These are phyloP conservation scores for Cataglyphis cursor DNA, from an alignment of 2,888 invertebrate species.

Conservation along the genomic window DNA sequence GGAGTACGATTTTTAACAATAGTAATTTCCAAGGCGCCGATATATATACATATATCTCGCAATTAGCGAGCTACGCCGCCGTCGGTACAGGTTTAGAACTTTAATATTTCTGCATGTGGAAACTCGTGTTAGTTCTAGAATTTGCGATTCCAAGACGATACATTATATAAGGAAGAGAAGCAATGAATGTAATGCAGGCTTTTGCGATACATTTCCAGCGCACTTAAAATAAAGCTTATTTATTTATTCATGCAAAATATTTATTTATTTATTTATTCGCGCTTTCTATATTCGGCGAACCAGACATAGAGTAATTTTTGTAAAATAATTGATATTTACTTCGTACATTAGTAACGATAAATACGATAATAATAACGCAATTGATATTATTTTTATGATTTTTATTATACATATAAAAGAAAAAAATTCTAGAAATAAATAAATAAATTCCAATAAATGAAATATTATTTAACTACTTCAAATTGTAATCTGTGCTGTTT, in stretches of 20 bases:
- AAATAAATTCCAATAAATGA: background rate
- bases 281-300: background rate
- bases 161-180: background rate
- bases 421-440: background rate
- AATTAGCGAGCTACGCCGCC: slow-evolving; percentile 33
- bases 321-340: background rate
- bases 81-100: slow-evolving; percentile 28
- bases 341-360: too few relatives aligned
- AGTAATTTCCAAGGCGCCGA: slow-evolving; percentile 8
- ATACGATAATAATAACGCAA: background rate
- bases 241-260: slow-evolving; percentile 14
- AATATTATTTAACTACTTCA: background rate
- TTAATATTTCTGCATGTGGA: slow-evolving; percentile 47
- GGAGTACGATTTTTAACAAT: slow-evolving; percentile 22
- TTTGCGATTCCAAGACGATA: slow-evolving; percentile 31
- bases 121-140: slow-evolving; percentile 43
- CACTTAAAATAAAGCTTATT: slow-evolving; percentile 29
- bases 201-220: slow-evolving; percentile 20
- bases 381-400: background rate
- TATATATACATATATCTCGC: slow-evolving; percentile 9
- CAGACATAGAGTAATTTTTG: background rate
- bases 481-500: background rate
- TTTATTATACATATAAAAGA: background rate
- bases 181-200: slow-evolving; percentile 38
- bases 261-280: slow-evolving; percentile 21